Conservation (phyloP, 1,140 invertebrate genomes). For the Gryon sp. region DNA sequence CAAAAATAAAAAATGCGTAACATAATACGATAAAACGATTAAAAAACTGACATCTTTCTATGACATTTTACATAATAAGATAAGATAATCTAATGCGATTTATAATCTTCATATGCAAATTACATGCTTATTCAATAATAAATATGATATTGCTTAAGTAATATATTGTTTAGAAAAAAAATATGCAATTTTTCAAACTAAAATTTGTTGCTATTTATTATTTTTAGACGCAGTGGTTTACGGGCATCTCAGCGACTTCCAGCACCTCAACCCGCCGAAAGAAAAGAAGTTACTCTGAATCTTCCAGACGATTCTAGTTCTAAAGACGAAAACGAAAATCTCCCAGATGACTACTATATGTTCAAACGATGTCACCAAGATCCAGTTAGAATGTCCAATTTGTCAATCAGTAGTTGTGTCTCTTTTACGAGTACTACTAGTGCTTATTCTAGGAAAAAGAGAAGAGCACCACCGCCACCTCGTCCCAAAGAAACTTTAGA, state of each 20-base stretch:
- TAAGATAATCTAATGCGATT: no score
- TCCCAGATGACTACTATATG: constrained; percentile 69
- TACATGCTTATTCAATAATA: no score
- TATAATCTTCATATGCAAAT: no score
- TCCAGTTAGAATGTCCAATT: constrained; percentile 73
- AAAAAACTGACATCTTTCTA: no score
- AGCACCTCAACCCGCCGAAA: constrained; percentile 32
- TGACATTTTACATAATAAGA: no score
- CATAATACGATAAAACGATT: no score
- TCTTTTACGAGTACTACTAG: constrained; percentile 72
- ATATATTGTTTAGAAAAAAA: no score
- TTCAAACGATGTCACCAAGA: constrained; percentile 74
- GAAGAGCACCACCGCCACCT: constrained; percentile 73
- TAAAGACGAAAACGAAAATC: constrained; percentile 73
- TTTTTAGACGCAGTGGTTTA: constrained; percentile 68
- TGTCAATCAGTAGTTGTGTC: constrained; percentile 75
- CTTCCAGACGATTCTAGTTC: constrained; percentile 18
- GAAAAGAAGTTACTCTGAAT: constrained; percentile 39
- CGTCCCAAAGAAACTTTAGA: constrained; percentile 62
- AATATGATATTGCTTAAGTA: no score
- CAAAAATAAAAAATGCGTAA: no score
- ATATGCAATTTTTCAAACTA: constrained; percentile 1
- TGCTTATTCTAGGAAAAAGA: constrained; percentile 72
- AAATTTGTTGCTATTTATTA: constrained; percentile 4
- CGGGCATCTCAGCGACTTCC: constrained; percentile 69